Evolutionary conservation across 2,888 invertebrate genomes (phyloP), one percentile per base, ranked within the genome.

Genomic region (Thera obeliscata): DNA sequence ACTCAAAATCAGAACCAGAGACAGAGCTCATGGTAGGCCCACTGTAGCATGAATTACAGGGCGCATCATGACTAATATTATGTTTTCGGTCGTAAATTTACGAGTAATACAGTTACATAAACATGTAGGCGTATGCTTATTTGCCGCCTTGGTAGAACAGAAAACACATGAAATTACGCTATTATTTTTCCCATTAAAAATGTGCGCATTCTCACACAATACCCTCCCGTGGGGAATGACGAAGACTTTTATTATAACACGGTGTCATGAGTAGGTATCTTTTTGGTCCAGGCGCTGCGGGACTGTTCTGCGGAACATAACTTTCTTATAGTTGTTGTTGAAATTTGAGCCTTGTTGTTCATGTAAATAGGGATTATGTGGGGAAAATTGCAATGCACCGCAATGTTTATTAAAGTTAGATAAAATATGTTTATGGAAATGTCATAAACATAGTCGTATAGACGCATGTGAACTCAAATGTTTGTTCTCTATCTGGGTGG

Each of bases 261-360:
- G 64, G 50, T 67, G 67, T 60, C 65, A 48, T 56, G 56, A 46
- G 64, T 63, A 50, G 59, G 58, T 66, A 69, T 69, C 56, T 66
- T 63, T 69, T 66, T 64, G 66, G 62, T 54, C 11, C 36, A 61
- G 35, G 41, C 43, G 55, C 61, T 55, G 49, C 55, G 70, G 65
- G 65, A 59, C 38, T 48, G 41, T 54, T 57, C 58, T 68, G 55
- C 59, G 66, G 71, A 61, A 66, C 58, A 69, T 60, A 69, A 74
- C 71, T 72, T 72, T 69, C 66, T 72, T 72, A 72, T 68, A 72
- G 72, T 67, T 71, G 67, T 74, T 74, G 61, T 74, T 62, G 69
- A 67, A 72, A 74, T 67, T 69, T 72, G 49, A 48, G 36, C 61
- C 41, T 56, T 54, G 7, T 48, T 49, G 49, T 56, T 55, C 56